Evolutionary conservation across 1,140 invertebrate species (phyloP), one percentile per base, ranked within the genome.

Genomic region (Drosophila eugracilis): DNA sequence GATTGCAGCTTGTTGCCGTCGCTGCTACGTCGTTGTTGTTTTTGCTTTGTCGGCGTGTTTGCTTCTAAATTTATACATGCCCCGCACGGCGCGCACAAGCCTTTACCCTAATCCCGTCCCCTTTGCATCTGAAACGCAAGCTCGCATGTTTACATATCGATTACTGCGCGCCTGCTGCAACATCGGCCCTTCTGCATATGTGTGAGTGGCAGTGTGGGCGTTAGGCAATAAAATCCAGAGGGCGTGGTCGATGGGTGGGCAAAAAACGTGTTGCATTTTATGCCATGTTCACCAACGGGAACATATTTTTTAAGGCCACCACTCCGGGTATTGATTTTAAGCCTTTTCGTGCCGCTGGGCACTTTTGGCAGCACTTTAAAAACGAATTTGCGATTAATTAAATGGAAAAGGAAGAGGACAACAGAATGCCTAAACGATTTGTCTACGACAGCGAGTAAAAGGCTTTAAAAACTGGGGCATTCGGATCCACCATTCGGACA

Each of bases 61-160:
- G 53, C 53, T 59, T 76, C 80, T 86, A 86, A 85, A 86, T 80
- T 85, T 85, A 80, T 77, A 80, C 80, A 79, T 62, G 37, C 26
- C 65, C 52, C 34, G 6, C 9, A 24, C 30, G n/a, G 5, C 12
- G 22, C 15, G n/a, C 32, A 5, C n/a, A 22, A 34, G 57, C 28
- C 60, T 14, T 37, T 15, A n/a, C 42, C 34, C 5, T 10, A 3
- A 17, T 12, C 28, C 59, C 14, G 5, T 9, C 15, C 26, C 24
- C n/a, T 47, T 10, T 17, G 37, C 39, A 53, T 69, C 47, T 24
- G 28, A 69, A 55, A 63, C 50, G 62, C 65, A 47, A 81, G 70
- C 83, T 71, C 57, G 65, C 83, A 75, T 86, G 83, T 86, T 86
- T 83, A 88, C 83, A 86, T 86, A 86, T 86, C 83, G 83, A 86